Base-by-base conservation (phyloP, 2,888 invertebrate species). In the Schrankia costaestrigalis region DNA sequence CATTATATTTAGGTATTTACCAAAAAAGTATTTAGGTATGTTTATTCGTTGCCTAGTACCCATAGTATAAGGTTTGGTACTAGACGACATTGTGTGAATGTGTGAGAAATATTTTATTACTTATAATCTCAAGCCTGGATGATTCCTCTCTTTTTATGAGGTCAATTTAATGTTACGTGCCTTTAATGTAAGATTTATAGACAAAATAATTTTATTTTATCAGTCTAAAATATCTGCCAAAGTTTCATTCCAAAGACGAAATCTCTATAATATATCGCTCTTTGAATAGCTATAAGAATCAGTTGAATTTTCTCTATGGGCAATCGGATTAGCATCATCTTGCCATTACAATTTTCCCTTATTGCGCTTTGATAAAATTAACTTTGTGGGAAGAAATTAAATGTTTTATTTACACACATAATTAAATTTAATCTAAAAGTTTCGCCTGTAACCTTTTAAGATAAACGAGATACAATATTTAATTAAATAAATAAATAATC, bases 251-350 rank as follows among this genome's bases (percentile, higher is more conserved):
- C 26, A 27, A 31, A 29, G 29, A 17, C 29, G 37, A 21, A 56
- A 58, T 51, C 42, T 46, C 53, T 35, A 33, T 34, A 26, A 69
- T 68, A 70, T 66, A 73, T 69, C 63, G 63, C 59, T 61, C 46
- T 66, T 65, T 64, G 56, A 75, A 72, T 67, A 66, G 63, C 71
- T 52, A 63, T 60, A 70, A 71, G 67, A 57, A 46, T 63, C 71
- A 68, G 73, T 76, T 66, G 75, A 74, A 78, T 67, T 75, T 68
- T 63, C 61, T 64, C 53, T 70, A 82, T 78, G 71, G 80, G 60
- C 81, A 53, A 82, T 85, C 63, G 73, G 75, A 85, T 84, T 84
- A 82, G 77, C 84, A 85, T 84, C 65, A 69, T 56, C 48, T 51
- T 39, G 68, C 80, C 71, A 78, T 84, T 74, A 81, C 69, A 69